These are phyloP conservation scores for Napeogenes sylphis DNA, from an alignment of 2,888 invertebrate genomes.

Conservation along the genomic window DNA sequence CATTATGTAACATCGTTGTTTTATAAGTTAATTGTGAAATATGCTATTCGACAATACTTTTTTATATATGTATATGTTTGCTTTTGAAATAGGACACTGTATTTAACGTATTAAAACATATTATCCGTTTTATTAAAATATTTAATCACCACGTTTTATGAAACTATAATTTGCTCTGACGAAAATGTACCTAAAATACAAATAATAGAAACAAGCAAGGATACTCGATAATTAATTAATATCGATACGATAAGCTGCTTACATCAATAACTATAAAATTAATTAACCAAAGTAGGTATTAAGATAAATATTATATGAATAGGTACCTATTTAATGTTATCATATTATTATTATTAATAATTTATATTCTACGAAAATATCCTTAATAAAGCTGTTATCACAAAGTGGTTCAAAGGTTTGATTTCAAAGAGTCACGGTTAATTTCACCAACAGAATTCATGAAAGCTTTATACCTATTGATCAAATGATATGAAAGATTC, in stretches of 20 bases:
- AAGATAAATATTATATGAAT: not conserved
- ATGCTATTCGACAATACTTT: too few relatives aligned
- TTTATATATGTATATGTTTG: too few relatives aligned
- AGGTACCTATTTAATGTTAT: not conserved
- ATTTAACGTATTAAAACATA: too few relatives aligned
- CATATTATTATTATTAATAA: not conserved
- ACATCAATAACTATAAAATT: conserved; percentile 3
- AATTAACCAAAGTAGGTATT: conserved; percentile 3
- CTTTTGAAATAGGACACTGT: too few relatives aligned
- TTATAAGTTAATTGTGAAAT: too few relatives aligned
- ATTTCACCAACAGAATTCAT: not conserved
- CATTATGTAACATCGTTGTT: too few relatives aligned
- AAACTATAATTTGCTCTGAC: too few relatives aligned
- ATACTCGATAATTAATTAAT: not conserved
- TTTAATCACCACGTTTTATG: too few relatives aligned
- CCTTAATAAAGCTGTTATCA: too few relatives aligned
- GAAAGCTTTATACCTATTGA: not conserved
- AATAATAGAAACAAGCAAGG: too few relatives aligned
- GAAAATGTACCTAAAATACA: too few relatives aligned
- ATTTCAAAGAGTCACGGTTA: not conserved
- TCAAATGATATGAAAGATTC: not conserved
- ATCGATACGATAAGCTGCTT: not conserved
- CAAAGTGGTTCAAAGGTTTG: not conserved
- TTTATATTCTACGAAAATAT: not conserved
- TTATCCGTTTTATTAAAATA: too few relatives aligned